Evolutionary conservation across 1,140 invertebrate genomes (phyloP).

Genomic region (Brachystomella parvula): DNA sequence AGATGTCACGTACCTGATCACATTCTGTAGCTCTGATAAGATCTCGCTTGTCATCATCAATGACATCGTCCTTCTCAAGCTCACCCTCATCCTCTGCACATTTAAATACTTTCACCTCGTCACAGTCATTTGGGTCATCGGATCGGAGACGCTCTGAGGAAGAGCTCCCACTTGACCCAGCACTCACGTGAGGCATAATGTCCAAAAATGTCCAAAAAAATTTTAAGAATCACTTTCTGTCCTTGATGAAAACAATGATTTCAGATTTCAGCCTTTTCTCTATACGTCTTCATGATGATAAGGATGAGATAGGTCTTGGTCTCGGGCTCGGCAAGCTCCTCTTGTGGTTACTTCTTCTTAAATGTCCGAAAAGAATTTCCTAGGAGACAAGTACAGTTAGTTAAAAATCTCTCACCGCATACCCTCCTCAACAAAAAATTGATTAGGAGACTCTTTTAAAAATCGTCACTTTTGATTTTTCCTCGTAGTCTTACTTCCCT

Average conservation of each 20-base stretch:
- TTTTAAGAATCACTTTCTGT: not conserved
- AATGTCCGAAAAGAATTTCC: not conserved
- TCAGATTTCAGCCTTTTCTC: not conserved
- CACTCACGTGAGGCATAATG: slow-evolving; percentile 38
- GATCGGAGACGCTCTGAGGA: slow-evolving; percentile 27
- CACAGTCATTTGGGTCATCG: slow-evolving; percentile 37
- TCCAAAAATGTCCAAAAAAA: not conserved
- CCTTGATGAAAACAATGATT: not conserved
- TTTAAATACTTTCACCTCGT: slow-evolving; percentile 38
- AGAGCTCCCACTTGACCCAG: slow-evolving; percentile 29
- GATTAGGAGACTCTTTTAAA: not conserved
- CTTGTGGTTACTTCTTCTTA: not conserved
- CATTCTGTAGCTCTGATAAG: slow-evolving; percentile 36
- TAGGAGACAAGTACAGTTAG: not conserved
- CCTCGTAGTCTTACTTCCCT: too few relatives aligned
- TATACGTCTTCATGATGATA: not conserved
- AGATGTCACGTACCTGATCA: slow-evolving; percentile 38
- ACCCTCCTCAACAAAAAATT: not conserved
- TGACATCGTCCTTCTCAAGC: slow-evolving; percentile 34
- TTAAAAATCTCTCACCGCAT: not conserved
- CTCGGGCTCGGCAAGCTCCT: not conserved
- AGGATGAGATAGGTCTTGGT: not conserved
- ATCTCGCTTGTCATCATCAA: slow-evolving; percentile 37
- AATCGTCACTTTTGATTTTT: not conserved
- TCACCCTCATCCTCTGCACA: slow-evolving; percentile 37